A percentile compares a stretch with the other conserved stretches of the same genome.
Evolutionary conservation across 1,140 invertebrate species (phyloP).

Genomic region (Drosophila virilis): DNA sequence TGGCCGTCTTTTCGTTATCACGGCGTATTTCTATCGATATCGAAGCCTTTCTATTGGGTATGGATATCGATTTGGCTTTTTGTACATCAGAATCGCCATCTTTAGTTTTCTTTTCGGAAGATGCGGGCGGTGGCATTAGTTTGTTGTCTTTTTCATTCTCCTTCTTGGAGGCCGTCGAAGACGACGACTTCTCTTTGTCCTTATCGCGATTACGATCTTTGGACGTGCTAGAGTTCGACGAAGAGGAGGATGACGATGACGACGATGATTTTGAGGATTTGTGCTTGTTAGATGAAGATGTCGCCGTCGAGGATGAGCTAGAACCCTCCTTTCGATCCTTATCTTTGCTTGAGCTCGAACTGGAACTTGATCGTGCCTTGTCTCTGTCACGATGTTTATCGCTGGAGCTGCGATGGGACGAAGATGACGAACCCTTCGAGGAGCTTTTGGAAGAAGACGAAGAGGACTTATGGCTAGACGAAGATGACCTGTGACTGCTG

Average conservation of each 20-base stretch:
- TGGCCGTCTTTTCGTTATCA: conserved; percentile 90
- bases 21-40: conserved; percentile 92
- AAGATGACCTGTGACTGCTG: conserved; percentile 74
- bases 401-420: conserved; percentile 78
- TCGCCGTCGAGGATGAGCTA: conserved; percentile 50
- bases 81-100: conserved; percentile 63
- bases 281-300: conserved; percentile 62
- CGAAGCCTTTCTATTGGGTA: conserved; percentile 88
- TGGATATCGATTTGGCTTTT: conserved; percentile 67
- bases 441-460: conserved; percentile 69
- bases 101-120: conserved; percentile 85
- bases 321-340: conserved; percentile 70
- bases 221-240: conserved; percentile 59
- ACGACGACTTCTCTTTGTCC: conserved; percentile 83
- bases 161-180: conserved; percentile 45
- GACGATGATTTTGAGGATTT: conserved; percentile 78
- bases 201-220: conserved; percentile 79
- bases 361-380: conserved; percentile 64
- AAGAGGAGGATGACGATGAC: conserved; percentile 61
- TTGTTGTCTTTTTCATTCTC: conserved; percentile 88
- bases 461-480: conserved; percentile 73
- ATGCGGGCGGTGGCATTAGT: conserved; percentile 85
- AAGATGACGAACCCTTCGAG: conserved; percentile 74
- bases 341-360: conserved; percentile 75
- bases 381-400: conserved; percentile 78